Base-by-base conservation (phyloP, 2,797 vertebrate species). In the Delichon dasypus region DNA sequence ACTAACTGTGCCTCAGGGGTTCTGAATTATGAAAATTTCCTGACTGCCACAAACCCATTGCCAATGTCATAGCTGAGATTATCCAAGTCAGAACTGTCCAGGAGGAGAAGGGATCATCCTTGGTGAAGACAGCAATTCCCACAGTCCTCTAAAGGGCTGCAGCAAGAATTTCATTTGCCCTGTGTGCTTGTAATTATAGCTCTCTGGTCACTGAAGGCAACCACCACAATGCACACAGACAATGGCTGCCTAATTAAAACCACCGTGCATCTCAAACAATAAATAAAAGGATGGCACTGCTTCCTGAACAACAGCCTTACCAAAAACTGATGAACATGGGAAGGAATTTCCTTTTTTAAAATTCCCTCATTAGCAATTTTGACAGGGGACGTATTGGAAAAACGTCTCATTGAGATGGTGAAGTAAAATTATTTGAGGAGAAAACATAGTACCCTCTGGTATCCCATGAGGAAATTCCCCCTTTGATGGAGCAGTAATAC, bases 241-340 rank as follows among this genome's bases (percentile, higher is more conserved):
- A 90, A 88, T 10, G n/a, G 81, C 42, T 2, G 8, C 72, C 93
- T 94, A 95, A 97, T 96, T 96, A 95, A 96, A 95, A 93, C 94
- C 85, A 78, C 85, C 40, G 79, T 64, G 65, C 57, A 95, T 70
- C 84, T 94, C 84, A 91, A 94, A 87, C 44, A 81, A 79, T 45
- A 88, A 95, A 92, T 58, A 78, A 85, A 91, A 90, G 50, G n/a
- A 95, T 90, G 88, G 91, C 78, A 83, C 57, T 76, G 27, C 50
- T 96, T 80, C 94, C 87, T 68, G 93, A 95, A 70, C 48, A 92
- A 88, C 40, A 86, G 26, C 74, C 72, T 87, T 84, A 88, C 66
- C 60, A 26, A 95, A 89, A 87, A 85, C n/a, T 67, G 76, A 85
- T 90, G 76, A 94, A 81, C 3, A 4, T 0, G 0, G 30, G 68